Base-by-base conservation (phyloP, 2,113 vertebrate genomes). In the Oophaga pumilio region DNA sequence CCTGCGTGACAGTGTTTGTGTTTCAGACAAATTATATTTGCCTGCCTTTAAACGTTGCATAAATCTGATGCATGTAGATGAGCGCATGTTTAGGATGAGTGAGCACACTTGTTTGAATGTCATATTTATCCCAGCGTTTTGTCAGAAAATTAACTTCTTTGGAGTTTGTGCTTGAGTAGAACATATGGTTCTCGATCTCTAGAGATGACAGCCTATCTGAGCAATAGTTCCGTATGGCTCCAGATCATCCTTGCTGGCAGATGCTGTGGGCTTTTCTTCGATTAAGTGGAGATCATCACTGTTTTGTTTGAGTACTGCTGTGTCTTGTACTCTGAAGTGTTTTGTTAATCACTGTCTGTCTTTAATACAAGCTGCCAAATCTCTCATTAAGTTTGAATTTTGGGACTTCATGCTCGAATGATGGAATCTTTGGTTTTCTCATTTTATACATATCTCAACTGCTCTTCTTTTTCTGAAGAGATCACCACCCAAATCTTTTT, bases 251-350 rank as follows among this genome's bases (percentile, higher is more conserved):
- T 95, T 89, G 93, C 95, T 97, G 97, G 97, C 98, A 99, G 98
- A 99, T 99, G 98, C 98, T 99, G 96, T 97, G 97, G 98, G 98
- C 97, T 98, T 99, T 98, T 97, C 97, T 96, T 97, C 98, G 97
- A 99, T 99, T 99, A 99, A 99, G 98, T 98, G 97, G 97, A 98
- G 98, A 99, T 99, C 98, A 99, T 99, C 97, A 97, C 98, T 99
- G 98, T 99, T 99, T 99, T 99, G 97, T 99, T 97, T 99, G 97
- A 99, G 97, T 97, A 97, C 98, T 97, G 97, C 97, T 99, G 97
- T 97, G 97, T 96, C 97, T 99, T 99, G 97, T 98, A 99, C 96
- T 98, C 97, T 96, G 97, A 99, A 99, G 97, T 99, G 97, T 99
- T 99, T 97, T 96, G 97, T 99, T 99, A 99, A 99, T 99, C 97